phyloP scores from a whole-genome alignment of 2,888 invertebrate species.

The Aphodius granarius region DNA sequence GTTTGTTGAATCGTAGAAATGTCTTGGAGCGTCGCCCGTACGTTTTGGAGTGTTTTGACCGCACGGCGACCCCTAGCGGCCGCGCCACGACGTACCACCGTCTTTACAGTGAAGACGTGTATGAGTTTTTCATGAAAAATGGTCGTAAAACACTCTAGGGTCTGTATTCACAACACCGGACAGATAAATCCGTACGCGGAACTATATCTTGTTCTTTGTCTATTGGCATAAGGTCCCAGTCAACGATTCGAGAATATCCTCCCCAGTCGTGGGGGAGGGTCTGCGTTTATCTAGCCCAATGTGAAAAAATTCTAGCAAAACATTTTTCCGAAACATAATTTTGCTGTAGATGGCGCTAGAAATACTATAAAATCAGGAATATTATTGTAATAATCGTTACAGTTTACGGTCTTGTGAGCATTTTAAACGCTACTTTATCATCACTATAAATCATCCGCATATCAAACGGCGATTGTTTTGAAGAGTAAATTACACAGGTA shows the following conservation, averaged over 20 bases:
- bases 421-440: conserved; percentile 16
- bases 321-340: no score
- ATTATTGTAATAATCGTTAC: conserved; percentile 18
- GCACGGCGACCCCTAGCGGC: neutral
- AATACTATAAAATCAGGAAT: no score
- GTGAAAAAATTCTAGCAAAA: no score
- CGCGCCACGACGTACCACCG: neutral
- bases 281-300: no score
- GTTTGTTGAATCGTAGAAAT: neutral
- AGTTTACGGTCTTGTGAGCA: conserved; percentile 20
- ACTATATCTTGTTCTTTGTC: no score
- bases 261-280: no score
- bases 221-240: no score
- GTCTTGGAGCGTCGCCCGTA: neutral
- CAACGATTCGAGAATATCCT: no score
- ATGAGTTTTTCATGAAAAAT: neutral
- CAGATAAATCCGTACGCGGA: no score
- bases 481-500: conserved; percentile 18
- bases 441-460: conserved; percentile 17
- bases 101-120: neutral
- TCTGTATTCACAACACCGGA: no score
- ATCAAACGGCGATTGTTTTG: conserved; percentile 23
- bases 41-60: neutral
- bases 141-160: neutral
- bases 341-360: no score